Evolutionary conservation across 1,140 invertebrate species (phyloP), one percentile per base, ranked within the genome.

Genomic region (Acarapis woodi): DNA sequence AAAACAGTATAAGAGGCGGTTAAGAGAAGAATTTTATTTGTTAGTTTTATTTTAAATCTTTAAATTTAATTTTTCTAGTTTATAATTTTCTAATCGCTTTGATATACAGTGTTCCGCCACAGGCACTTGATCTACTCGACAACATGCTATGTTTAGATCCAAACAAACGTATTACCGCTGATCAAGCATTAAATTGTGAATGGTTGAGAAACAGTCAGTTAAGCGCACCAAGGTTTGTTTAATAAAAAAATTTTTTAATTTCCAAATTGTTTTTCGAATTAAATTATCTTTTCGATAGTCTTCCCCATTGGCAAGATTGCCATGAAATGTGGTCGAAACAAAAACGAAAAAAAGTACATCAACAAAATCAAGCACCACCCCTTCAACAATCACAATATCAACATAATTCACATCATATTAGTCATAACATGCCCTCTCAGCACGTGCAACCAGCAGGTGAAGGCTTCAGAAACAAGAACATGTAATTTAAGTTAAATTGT

Each of bases 261-360:
- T 14, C 35, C 35, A 28, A 20, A 41, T 12, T 37, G 2, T n/a
- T 37, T 34, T 12, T 46, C 14, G 9, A 29, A 38, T 31, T 39
- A 31, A 28, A 9, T 8, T 28, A 14, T 23, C 25, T 6, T 22
- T 15, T 10, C 1, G 3, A 34, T n/a, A 40, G 39, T 30, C 28
- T 48, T 16, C 90, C 90, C 1, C 77, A 70, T 20, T 80, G 80
- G 68, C 88, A 96, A 62, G 90, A 97, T 60, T 97, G 90, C 57
- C 90, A 97, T 60, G 90, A 99, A 58, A 62, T 99, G 48, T 97
- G 88, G 88, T 85, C 79, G 46, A 99, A 97, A 56, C 78, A 78
- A 52, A 64, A 76, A 25, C 64, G 76, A 47, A 59, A 69, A 12
- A 75, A 79, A 51, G 60, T 76, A 45, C 58, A 70, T 15, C 33